phyloP scores from a whole-genome alignment of 2,113 vertebrate species.

The Chloroceryle aenea region DNA sequence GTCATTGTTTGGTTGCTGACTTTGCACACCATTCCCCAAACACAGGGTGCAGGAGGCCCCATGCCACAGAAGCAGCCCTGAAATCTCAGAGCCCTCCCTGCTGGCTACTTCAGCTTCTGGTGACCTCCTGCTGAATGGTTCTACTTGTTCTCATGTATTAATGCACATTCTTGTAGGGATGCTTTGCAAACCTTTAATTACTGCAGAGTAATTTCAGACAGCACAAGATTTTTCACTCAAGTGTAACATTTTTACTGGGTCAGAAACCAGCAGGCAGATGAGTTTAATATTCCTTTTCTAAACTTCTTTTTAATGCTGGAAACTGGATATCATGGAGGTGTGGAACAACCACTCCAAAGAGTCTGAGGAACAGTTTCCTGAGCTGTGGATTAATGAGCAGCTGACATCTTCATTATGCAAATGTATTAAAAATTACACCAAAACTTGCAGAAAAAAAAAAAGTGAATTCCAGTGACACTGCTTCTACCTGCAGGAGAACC shows the following conservation, averaged over 20 bases:
- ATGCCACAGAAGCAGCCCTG: fast-evolving
- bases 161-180: background rate
- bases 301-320: background rate
- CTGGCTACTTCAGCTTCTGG: background rate
- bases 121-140: background rate
- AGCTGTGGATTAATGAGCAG: background rate
- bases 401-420: background rate
- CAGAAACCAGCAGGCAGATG: background rate
- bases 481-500: background rate
- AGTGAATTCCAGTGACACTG: background rate
- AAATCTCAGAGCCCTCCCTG: background rate
- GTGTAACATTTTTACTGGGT: background rate
- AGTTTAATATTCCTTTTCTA: background rate
- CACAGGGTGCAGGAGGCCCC: background rate
- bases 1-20: background rate
- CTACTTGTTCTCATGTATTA: background rate
- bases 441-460: background rate
- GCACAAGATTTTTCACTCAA: background rate
- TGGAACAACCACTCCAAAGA: background rate
- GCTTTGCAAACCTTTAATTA: background rate
- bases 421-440: background rate
- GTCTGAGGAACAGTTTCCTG: background rate
- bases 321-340: background rate
- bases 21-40: background rate
- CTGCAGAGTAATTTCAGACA: background rate